Percentiles rank a stretch among this genome's conserved stretches.
Conservation (phyloP, 23 tunicate species). For the Ciona savignyi region DNA sequence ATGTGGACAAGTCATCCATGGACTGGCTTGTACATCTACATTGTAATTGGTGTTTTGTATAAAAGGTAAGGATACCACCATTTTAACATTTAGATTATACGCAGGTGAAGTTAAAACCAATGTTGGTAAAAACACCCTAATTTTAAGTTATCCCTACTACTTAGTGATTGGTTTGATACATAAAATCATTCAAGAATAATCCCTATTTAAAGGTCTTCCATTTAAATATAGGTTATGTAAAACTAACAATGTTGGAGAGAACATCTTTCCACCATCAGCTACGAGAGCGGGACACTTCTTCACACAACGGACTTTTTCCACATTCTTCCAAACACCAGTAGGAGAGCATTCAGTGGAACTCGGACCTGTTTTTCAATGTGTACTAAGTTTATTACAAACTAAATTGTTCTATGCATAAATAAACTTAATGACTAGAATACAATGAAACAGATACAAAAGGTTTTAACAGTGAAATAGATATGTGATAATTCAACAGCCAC, state of each 20-base stretch:
- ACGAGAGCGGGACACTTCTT: slow-evolving; percentile 25
- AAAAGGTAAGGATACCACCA: no score
- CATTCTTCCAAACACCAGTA: slow-evolving; percentile 45
- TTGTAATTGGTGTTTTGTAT: not conserved
- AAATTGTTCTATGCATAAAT: no score
- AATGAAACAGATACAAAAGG: no score
- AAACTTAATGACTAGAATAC: no score
- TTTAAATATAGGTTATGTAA: not conserved
- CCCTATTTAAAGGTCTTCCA: not conserved
- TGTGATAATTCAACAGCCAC: no score
- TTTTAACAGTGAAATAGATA: no score
- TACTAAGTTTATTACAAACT: not conserved
- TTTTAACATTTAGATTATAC: no score
- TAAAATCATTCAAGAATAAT: not conserved
- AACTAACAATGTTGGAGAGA: slow-evolving; percentile 1
- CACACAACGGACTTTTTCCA: slow-evolving; percentile 21
- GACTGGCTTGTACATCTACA: not conserved
- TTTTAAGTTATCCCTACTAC: not conserved
- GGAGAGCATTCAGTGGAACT: slow-evolving; percentile 42
- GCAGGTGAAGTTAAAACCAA: no score
- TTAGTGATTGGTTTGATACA: not conserved
- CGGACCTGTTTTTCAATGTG: not conserved
- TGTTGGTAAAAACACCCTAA: no score
- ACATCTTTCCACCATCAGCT: not conserved
- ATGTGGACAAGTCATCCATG: not conserved